Conservation (phyloP, 2,797 vertebrate genomes). For the Aeoliscus strigatus region DNA sequence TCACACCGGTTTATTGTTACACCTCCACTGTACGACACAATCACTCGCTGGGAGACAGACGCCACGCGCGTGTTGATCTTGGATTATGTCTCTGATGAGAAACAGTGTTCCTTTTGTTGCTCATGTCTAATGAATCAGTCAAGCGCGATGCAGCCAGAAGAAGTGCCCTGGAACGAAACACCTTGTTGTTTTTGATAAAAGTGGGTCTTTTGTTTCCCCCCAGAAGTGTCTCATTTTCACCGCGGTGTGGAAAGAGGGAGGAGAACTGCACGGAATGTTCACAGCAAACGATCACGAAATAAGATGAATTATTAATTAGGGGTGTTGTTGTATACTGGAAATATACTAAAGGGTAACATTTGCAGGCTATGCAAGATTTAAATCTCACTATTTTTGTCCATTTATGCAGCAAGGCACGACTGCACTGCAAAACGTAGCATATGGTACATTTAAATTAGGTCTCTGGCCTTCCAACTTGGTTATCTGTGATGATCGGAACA, state of each 20-base stretch:
- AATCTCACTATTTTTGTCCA: slow-evolving; percentile 26
- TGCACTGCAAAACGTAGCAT: slow-evolving; percentile 51
- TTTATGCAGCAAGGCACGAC: slow-evolving; percentile 39
- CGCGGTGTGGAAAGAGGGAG: slow-evolving; percentile 6
- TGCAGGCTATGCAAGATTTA: slow-evolving; percentile 8
- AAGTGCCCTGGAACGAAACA: slow-evolving; percentile 48
- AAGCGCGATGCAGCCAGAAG: slow-evolving; percentile 33
- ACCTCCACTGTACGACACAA: slow-evolving; percentile 19
- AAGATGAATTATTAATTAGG: slow-evolving; percentile 51
- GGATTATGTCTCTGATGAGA: slow-evolving; percentile 54
- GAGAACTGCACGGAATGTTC: slow-evolving; percentile 33
- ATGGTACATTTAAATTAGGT: slow-evolving; percentile 73
- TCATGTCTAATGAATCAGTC: slow-evolving; percentile 43
- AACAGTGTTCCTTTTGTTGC: slow-evolving; percentile 24
- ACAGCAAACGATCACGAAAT: slow-evolving; percentile 26
- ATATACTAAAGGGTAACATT: slow-evolving; percentile 31
- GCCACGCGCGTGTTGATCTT: slow-evolving; percentile 32
- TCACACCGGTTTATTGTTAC: slow-evolving; percentile 16
- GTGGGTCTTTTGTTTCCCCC: slow-evolving; percentile 8
- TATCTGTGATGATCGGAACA: slow-evolving; percentile 70
- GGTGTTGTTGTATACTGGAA: slow-evolving; percentile 17
- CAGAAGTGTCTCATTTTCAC: slow-evolving; percentile 16
- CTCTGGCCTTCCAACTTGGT: slow-evolving; percentile 61
- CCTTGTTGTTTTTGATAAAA: slow-evolving; percentile 34
- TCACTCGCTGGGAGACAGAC: slow-evolving; percentile 39